Base-by-base conservation (phyloP, 92 coral and sea anemone species). In the Epizoanthus illoricatus region DNA sequence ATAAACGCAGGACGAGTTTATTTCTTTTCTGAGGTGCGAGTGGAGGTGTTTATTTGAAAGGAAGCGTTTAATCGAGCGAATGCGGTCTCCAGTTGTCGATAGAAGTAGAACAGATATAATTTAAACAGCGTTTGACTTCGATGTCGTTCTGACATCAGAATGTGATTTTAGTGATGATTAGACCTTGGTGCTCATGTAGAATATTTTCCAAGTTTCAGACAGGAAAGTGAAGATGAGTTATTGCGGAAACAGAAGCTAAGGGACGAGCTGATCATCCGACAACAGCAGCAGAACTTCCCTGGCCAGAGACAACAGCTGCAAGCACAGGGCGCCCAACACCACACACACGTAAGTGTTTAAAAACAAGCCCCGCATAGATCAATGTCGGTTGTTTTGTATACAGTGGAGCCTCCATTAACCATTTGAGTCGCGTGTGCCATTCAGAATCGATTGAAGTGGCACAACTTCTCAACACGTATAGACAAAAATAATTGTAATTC, bases 231-330 rank as follows among this genome's bases (percentile, higher is more conserved):
- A 73, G 88, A 90, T 41, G 90, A 91, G 43, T 65, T 93, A 8
- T 85, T 93, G 52, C 87, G 80, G 13, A 91, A 91, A 55, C 97
- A 93, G 67, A 86, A 85, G 79, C 88, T 81, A 15, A 85, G 95
- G 68, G 97, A 95, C 81, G 89, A 90, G 62, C 75, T 69, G 65
- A 90, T 92, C 60, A 18, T 91, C 42, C 85, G 87, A 56, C 89
- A 91, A 75, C 91, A 90, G 43, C 92, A 88, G 33, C 95, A 93
- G 79, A 83, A 74, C 3, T 76, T 80, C 3, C 89, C 89, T 18
- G 74, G 83, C 6, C 94, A 90, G 62, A 97, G 87, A 93, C 85
- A 61, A 4, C 28, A 49, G 42, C 2, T 60, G 24, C 78, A 71
- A 58, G 45, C 40, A 7, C 80, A 73, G 60, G 49, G 71, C 33